Conservation (phyloP, 2,888 invertebrate species). For the Nineta flava region DNA sequence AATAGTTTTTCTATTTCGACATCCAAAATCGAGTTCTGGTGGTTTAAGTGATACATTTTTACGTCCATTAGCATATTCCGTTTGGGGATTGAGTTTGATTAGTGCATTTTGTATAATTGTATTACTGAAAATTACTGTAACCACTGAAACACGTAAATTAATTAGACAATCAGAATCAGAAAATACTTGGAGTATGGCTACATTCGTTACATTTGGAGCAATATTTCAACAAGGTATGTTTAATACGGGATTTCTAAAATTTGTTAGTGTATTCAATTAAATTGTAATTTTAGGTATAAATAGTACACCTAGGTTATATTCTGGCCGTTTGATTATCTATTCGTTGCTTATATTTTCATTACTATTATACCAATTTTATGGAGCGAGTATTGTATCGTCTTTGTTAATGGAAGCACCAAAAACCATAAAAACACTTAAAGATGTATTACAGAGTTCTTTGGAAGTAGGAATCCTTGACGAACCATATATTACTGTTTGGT, state of each 20-base stretch:
- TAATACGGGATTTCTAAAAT: too few species aligned
- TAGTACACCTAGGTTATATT: constrained; percentile 28
- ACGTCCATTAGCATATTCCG: constrained; percentile 38
- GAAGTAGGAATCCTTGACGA: constrained; percentile 46
- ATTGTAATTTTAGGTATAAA: constrained; percentile 24
- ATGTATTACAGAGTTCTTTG: constrained; percentile 39
- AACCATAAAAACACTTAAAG: constrained; percentile 39
- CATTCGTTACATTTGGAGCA: not conserved
- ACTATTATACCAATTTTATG: constrained; percentile 51
- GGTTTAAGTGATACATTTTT: constrained; percentile 42
- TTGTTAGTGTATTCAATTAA: not conserved
- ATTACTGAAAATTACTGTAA: not conserved
- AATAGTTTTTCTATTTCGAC: constrained; percentile 30
- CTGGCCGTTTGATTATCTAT: constrained; percentile 36
- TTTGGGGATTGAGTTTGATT: constrained; percentile 35
- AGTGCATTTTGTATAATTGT: constrained; percentile 11
- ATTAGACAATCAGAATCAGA: too few species aligned
- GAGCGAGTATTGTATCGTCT: constrained; percentile 50
- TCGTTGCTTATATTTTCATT: constrained; percentile 39
- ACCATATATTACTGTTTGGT: constrained; percentile 43
- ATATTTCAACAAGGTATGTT: not conserved
- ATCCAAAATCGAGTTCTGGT: constrained; percentile 41
- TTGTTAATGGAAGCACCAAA: constrained; percentile 42
- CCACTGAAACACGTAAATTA: too few species aligned
- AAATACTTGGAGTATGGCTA: too few species aligned